A percentile compares a stretch with the other conserved stretches of the same genome.
phyloP scores from a whole-genome alignment of 1,140 invertebrate species.

The Meloidogyne chitwoodi region DNA sequence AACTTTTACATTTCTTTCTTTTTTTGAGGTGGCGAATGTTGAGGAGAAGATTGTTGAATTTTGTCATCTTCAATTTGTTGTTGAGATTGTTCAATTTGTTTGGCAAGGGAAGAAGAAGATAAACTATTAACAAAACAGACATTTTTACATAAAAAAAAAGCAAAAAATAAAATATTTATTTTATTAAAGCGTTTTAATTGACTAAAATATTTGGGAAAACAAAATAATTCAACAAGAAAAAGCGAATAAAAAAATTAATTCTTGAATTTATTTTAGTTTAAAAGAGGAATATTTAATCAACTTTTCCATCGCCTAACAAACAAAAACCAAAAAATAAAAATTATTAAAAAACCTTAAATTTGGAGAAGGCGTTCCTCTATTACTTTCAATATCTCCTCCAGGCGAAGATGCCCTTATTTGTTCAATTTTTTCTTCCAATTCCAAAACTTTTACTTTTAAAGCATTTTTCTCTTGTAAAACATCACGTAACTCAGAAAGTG shows the following conservation, averaged over 20 bases:
- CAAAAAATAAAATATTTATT: neutral
- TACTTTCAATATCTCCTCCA: neutral
- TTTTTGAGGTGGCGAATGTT: neutral
- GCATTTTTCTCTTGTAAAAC: constrained; percentile 80
- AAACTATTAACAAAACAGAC: neutral
- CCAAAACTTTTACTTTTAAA: constrained; percentile 76
- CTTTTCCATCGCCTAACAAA: no score
- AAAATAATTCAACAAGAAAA: no score
- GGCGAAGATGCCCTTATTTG: constrained; percentile 24
- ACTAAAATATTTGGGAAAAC: no score
- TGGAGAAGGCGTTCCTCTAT: constrained; percentile 48
- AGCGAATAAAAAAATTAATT: no score
- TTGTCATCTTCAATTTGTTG: neutral
- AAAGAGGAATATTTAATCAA: no score
- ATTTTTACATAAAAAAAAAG: no score
- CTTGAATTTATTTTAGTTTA: no score
- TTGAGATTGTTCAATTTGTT: neutral
- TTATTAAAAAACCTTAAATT: neutral
- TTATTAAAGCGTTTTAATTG: no score
- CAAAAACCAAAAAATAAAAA: neutral
- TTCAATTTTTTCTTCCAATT: constrained; percentile 80
- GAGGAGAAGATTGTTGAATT: no score
- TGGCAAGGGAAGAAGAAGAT: neutral
- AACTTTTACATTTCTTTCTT: neutral
- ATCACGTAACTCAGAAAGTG: constrained; percentile 78